A percentile compares a stretch with the other conserved stretches of the same genome.
These are phyloP conservation scores for Liolophura sinensis DNA, from an alignment of 1,140 invertebrate species.

Conservation along the genomic window DNA sequence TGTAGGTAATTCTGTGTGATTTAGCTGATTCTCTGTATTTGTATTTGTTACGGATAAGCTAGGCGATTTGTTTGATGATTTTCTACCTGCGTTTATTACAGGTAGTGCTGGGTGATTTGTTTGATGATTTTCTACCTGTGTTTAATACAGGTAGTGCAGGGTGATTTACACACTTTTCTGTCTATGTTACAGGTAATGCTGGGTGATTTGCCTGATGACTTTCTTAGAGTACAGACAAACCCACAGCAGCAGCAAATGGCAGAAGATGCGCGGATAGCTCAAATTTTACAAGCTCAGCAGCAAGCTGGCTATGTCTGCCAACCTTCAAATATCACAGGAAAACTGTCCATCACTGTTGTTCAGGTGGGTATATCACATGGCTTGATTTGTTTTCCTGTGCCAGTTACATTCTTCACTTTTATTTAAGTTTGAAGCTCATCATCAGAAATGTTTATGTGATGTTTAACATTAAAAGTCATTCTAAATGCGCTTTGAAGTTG, in stretches of 20 bases:
- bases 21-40: no score
- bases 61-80: no score
- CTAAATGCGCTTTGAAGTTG: no score
- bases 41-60: no score
- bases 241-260: constrained; percentile 71
- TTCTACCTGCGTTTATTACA: no score
- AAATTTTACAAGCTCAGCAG: constrained; percentile 77
- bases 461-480: no score
- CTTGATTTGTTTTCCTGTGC: background rate
- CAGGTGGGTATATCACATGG: constrained; percentile 64
- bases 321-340: constrained; percentile 70
- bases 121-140: no score
- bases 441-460: no score
- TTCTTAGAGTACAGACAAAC: constrained; percentile 69
- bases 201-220: constrained; percentile 79
- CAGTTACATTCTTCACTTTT: background rate
- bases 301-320: constrained; percentile 60
- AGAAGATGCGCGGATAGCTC: constrained; percentile 78
- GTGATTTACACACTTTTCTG: constrained; percentile 6
- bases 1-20: no score
- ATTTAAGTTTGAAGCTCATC: background rate
- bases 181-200: constrained; percentile 63
- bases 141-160: no score
- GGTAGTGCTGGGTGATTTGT: no score
- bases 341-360: constrained; percentile 79